These are phyloP conservation scores for Apamea crenata DNA, from an alignment of 2,888 invertebrate genomes.

Conservation along the genomic window DNA sequence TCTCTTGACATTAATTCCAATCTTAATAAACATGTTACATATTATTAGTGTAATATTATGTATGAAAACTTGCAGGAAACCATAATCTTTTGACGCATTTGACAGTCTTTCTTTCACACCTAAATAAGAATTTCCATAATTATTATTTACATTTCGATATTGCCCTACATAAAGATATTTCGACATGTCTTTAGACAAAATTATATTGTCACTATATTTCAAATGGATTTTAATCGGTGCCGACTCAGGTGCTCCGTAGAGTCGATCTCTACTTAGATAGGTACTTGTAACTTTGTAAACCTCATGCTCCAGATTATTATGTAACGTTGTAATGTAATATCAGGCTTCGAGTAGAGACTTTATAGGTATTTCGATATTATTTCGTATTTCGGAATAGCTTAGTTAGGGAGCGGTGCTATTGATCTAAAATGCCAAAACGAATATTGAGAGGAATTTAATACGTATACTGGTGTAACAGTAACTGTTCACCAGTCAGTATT, in stretches of 20 bases:
- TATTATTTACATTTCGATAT: slow-evolving; percentile 11
- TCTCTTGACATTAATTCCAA: slow-evolving; percentile 2
- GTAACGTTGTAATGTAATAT: slow-evolving; percentile 46
- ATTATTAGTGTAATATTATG: slow-evolving; percentile 23
- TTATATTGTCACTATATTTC: slow-evolving; percentile 35
- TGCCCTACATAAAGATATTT: slow-evolving; percentile 9
- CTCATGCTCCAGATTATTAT: slow-evolving; percentile 53
- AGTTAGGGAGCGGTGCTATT: slow-evolving; percentile 22
- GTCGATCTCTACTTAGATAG: slow-evolving; percentile 34
- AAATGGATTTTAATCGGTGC: slow-evolving; percentile 38
- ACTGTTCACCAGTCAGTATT: not conserved
- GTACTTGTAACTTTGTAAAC: slow-evolving; percentile 41
- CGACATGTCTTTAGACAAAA: slow-evolving; percentile 23
- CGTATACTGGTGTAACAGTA: not conserved
- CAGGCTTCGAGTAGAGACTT: slow-evolving; percentile 20
- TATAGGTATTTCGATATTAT: slow-evolving; percentile 23
- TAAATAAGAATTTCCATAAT: slow-evolving; percentile 25
- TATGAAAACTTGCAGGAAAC: not conserved
- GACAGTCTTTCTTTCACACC: slow-evolving; percentile 12
- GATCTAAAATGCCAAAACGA: slow-evolving; percentile 18
- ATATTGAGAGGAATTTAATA: not conserved
- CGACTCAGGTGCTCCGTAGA: slow-evolving; percentile 16
- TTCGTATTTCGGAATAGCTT: slow-evolving; percentile 31
- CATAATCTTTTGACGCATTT: slow-evolving; percentile 25
- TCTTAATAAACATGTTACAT: slow-evolving; percentile 17